Base-by-base conservation (phyloP, 2,113 vertebrate genomes). In the Erinaceus europaeus region DNA sequence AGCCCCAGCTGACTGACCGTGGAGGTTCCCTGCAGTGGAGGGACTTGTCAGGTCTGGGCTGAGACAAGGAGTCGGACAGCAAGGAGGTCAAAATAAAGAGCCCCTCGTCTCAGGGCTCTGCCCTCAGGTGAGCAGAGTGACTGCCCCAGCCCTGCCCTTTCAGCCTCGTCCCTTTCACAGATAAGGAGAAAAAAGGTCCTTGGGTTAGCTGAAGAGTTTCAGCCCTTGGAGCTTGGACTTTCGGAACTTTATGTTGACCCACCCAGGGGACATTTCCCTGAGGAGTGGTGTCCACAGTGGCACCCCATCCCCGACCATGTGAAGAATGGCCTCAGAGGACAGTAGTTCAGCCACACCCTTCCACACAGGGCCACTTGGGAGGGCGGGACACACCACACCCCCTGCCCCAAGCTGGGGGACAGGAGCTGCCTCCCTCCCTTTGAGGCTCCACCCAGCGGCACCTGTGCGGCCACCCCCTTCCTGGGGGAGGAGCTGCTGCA, bases 401-500 rank as follows among this genome's bases (percentile, higher is more conserved):
- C 23, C 36, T 0, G 27, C 6, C 21, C n/a, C 13, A 38, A 15
- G 21, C 17, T 0, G 0, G 8, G 57, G 50, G 25, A 10, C 1
- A 23, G 27, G 0, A 13, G 34, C 34, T 9, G 8, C 17, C 20
- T 18, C n/a, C n/a, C 6, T 13, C n/a, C 10, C 23, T 38, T 0
- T 4, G 55, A 40, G 57, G 79, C 11, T 53, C 88, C 13, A 11
- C 27, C 6, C 20, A 17, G 61, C 0, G 38, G 3, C 40, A 27
- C 23, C 57, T 5, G 2, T 36, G 18, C 11, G 21, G n/a, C 72
- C 10, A 6, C 11, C 0, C 3, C 88, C 94, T 81, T 82, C 76
- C 94, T n/a, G 1, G n/a, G 83, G 94, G 93, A 84, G 95, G 94
- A 94, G 95, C 62, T 14, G 44, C 61, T 1, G 9, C 12, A 5